Percentiles rank a stretch among this genome's conserved stretches.
Conservation (phyloP, 2,888 invertebrate genomes). For the Oeneis ivallda region DNA sequence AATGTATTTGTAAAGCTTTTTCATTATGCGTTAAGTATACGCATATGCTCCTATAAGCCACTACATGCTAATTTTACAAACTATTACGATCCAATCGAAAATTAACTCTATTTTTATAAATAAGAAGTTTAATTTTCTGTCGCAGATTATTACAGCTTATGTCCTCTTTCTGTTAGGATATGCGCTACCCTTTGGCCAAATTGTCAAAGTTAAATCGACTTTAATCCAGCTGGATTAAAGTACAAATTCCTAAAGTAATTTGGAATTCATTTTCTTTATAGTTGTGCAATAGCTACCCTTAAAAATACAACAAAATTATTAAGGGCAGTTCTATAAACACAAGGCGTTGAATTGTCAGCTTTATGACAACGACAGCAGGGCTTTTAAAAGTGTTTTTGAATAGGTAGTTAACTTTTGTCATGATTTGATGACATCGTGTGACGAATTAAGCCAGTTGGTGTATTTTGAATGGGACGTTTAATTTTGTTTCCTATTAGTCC, state of each 20-base stretch:
- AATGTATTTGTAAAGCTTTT: slow-evolving; percentile 49
- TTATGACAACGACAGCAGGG: background rate
- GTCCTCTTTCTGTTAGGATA: background rate
- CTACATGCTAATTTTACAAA: slow-evolving; percentile 14
- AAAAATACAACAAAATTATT: slow-evolving; percentile 31
- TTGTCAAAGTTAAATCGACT: slow-evolving; percentile 13
- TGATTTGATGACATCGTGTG: slow-evolving; percentile 52
- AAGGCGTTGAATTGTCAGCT: slow-evolving; percentile 27
- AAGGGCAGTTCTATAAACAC: slow-evolving; percentile 32
- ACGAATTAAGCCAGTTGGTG: slow-evolving; percentile 70
- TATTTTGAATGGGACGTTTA: slow-evolving; percentile 75
- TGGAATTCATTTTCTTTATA: slow-evolving; percentile 14
- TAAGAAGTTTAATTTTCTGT: background rate
- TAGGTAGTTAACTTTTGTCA: slow-evolving; percentile 4
- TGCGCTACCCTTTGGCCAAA: slow-evolving; percentile 13
- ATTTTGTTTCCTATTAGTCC: slow-evolving; percentile 76
- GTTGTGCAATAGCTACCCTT: slow-evolving; percentile 32
- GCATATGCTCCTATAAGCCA: slow-evolving; percentile 58
- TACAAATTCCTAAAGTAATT: slow-evolving; percentile 9
- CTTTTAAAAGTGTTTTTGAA: background rate
- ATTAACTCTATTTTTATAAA: slow-evolving; percentile 3
- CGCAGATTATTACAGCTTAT: background rate
- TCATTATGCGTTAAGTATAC: slow-evolving; percentile 55
- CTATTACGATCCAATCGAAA: slow-evolving; percentile 13
- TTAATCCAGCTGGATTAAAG: slow-evolving; percentile 3